Base-by-base conservation (phyloP, 2,113 vertebrate genomes). In the Hydrolagus affinis region DNA sequence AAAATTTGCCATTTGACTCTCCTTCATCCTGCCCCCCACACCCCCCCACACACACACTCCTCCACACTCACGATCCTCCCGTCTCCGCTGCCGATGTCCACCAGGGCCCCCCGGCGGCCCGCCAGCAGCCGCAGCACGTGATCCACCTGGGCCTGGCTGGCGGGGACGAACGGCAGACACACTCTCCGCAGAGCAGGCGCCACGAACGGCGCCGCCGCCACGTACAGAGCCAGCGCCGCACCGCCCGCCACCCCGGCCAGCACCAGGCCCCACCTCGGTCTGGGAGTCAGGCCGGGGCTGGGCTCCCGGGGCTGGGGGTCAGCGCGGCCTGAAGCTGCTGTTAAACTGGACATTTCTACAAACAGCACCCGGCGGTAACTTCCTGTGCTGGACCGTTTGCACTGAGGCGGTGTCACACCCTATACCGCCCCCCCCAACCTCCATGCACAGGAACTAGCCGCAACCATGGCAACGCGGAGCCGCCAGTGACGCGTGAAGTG, bases 111-210 rank as follows among this genome's bases (percentile, higher is more conserved):
- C 0, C 89, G 92, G 71, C 96, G 90, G 72, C 85, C n/a, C 0
- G 85, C 89, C 59, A 98, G 19, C 90, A 91, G 92, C 56, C 68
- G 90, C 85, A 99, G 86, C 8, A 99, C 96, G 0, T 97, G 97
- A 32, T 92, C 89, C 7, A 98, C 89, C 90, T 99, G 97, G 6
- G 89, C 86, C 0, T 92, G 85, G 8, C 96, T 98, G 0, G 97
- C 98, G 3, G 98, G 98, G 1, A 99, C 96, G 0, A 96, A 99
- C 0, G 98, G 98, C 83, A 99, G 91, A 70, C 98, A 99, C 25
- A 97, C 85, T 17, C 89, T 96, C 19, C 97, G 94, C 44, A 99
- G 86, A 0, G 97, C 97, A 0, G 98, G 97, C 0, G 90, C 87
- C 8, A 99, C 68, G 17, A 99, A 99, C 0, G 98, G 98, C 0